Evolutionary conservation across 2,113 vertebrate genomes (phyloP).

Genomic region (Engystomops pustulosus): DNA sequence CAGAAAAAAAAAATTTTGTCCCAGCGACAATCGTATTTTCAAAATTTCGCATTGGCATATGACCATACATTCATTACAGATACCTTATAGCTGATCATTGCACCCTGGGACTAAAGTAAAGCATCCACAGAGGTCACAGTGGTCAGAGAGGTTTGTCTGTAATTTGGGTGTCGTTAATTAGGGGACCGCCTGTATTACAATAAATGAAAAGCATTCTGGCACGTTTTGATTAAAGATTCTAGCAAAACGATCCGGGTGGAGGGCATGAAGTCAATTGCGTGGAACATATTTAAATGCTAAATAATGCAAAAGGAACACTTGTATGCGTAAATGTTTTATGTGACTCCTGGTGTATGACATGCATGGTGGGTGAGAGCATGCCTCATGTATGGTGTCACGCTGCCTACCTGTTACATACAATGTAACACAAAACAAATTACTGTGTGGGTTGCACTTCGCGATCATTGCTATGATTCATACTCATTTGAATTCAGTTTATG

Average conservation of each 20-base stretch:
- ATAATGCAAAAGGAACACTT: constrained; percentile 13
- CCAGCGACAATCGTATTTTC: no score
- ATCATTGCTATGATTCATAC: constrained; percentile 19
- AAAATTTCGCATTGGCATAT: no score
- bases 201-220: background rate
- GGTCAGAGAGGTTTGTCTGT: no score
- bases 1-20: no score
- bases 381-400: constrained; percentile 21
- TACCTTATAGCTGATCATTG: no score
- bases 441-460: constrained; percentile 12
- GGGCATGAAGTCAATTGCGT: constrained; percentile 5
- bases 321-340: constrained; percentile 32
- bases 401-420: constrained; percentile 36
- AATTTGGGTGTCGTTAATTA: no score
- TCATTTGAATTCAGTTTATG: constrained; percentile 27
- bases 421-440: constrained; percentile 31
- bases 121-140: no score
- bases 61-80: background rate
- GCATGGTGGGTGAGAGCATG: background rate
- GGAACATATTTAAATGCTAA: constrained; percentile 14
- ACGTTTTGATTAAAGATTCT: background rate
- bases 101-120: no score
- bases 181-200: background rate
- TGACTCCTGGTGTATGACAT: background rate
- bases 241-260: background rate